A percentile compares a stretch with the other conserved stretches of the same genome.
Evolutionary conservation across 2,888 invertebrate species (phyloP).

Genomic region (Abscondita cerata): DNA sequence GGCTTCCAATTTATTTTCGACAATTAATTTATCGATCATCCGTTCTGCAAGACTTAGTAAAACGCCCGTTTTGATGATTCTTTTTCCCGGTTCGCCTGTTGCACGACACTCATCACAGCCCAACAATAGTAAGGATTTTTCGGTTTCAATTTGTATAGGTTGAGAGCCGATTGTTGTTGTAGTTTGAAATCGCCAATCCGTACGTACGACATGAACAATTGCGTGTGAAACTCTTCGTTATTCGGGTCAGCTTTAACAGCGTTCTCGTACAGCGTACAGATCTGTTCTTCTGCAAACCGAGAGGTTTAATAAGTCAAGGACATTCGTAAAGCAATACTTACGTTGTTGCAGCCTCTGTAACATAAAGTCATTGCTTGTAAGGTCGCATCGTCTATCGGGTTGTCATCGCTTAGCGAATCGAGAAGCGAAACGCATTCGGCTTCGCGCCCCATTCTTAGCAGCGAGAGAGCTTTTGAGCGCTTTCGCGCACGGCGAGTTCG

Average conservation of each 20-base stretch:
- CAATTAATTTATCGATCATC: constrained; percentile 90
- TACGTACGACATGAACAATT: constrained; percentile 96
- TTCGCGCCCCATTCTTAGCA: constrained; percentile 85
- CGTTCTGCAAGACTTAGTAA: constrained; percentile 88
- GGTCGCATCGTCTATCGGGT: constrained; percentile 90
- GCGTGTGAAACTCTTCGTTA: constrained; percentile 91
- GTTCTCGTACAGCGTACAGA: constrained; percentile 88
- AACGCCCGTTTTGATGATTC: constrained; percentile 70
- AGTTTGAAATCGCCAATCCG: constrained; percentile 87
- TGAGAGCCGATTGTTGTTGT: constrained; percentile 89
- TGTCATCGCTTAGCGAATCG: constrained; percentile 77
- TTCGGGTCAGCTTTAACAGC: constrained; percentile 85
- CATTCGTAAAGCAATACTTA: constrained; percentile 70
- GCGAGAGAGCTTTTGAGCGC: constrained; percentile 90
- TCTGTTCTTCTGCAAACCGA: constrained; percentile 84
- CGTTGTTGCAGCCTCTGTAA: constrained; percentile 89
- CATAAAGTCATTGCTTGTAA: constrained; percentile 95
- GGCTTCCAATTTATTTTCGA: constrained; percentile 87
- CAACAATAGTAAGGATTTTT: constrained; percentile 98
- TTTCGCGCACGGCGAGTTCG: constrained; percentile 86
- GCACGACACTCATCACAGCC: constrained; percentile 96
- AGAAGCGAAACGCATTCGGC: constrained; percentile 80
- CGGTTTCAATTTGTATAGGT: constrained; percentile 87
- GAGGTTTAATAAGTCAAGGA: too few species aligned
- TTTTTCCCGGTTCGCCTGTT: constrained; percentile 70